Base-by-base conservation (phyloP, 2,113 vertebrate species). In the Excalfactoria chinensis region DNA sequence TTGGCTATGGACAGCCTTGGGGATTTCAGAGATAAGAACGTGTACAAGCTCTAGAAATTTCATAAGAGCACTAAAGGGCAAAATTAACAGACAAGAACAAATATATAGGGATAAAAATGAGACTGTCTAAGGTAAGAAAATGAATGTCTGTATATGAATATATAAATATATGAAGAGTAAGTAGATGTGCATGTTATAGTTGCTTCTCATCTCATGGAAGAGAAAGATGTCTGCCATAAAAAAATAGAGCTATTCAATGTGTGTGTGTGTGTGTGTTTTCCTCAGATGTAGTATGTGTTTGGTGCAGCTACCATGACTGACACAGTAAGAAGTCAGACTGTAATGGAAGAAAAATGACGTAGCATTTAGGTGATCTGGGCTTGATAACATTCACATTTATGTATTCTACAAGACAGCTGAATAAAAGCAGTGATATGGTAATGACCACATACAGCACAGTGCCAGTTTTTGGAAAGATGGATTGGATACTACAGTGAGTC, bases 221-320 rank as follows among this genome's bases (percentile, higher is more conserved):
- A 48, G 18, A 46, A 76, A 76, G 19, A 30, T 21, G 7, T 37
- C 13, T 60, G 21, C 19, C 34, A 11, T 28, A 28, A 89, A 69
- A 70, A 8, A 49, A 11, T 18, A 64, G 15, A 0, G 0, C 17
- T 64, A 3, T 41, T 34, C 34, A 69, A 17, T 26, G 7, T 23
- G 4, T 49, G 46, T 21, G 13, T 43, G 41, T 19, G 17, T 37
- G 37, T 37, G 37, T 37, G 37, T 37, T 37, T 37, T 37, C 37
- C 37, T 66, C 43, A n/a, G 35, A 53, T 71, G 15, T 26, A 12
- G 19, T 34, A 37, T 32, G 10, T 43, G 3, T 51, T 70, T 84
- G 30, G 41, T n/a, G 48, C 8, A 58, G 80, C 55, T 44, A 81
- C 18, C 34, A 6, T 26, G 10, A 9, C 21, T 23, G 46, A 53